Base-by-base conservation (phyloP, 2,888 invertebrate genomes). In the Ptychoptera albimana region DNA sequence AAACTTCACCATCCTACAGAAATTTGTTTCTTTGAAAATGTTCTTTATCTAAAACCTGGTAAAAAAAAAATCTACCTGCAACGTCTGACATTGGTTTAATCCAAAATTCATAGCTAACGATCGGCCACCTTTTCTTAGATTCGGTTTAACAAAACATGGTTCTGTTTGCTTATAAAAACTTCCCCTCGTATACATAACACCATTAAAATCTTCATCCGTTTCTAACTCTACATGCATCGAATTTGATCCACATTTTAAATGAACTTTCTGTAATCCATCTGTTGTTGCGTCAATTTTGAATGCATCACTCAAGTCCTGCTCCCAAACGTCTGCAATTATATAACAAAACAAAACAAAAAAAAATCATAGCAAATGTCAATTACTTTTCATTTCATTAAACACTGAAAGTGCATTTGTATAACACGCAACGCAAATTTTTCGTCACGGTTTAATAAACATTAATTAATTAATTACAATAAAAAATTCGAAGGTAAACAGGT, bases 141-240 rank as follows among this genome's bases (percentile, higher is more conserved):
- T 55, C 1, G 73, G 67, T 51, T 74, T 70, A 15, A 72, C 57
- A 53, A 73, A 76, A 53, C 76, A 77, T 0, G 73, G 71, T 1
- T 64, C 58, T 31, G 69, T 57, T 55, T 72, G 71, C 38, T 71
- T 70, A 50, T 74, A 66, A 54, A 72, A 77, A 53, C 70, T 74
- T 31, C 76, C 76, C 42, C 73, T 64, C 0, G 76, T 77, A 51
- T 77, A 77, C 60, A 77, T 71, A 1, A 76, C 74, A 1, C 76
- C 76, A 2, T 64, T 63, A 52, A 77, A 77, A 37, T 73, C 70
- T 39, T 72, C 67, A 40, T 71, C 69, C 1, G 71, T 73, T 55
- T 66, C 66, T 14, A 71, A 51, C 50, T 64, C 57, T 2, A 72
- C 61, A 46, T 66, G 61, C 73, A 75, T 75, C 1, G 68, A 69